A percentile compares a stretch with the other conserved stretches of the same genome.
Conservation (phyloP, 2,113 vertebrate genomes). For the Rutilus rutilus region DNA sequence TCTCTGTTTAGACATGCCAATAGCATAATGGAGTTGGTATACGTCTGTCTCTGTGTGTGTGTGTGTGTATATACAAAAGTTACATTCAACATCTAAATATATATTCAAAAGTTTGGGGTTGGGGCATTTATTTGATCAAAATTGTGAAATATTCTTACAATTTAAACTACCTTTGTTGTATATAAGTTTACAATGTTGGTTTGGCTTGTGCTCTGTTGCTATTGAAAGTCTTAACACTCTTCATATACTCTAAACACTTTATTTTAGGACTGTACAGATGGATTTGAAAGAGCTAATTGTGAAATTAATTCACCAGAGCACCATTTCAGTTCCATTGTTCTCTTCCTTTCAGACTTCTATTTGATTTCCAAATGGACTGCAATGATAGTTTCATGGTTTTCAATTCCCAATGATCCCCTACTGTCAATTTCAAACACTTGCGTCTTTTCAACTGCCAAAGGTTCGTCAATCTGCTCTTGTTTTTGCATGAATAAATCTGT, state of each 20-base stretch:
- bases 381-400: background rate
- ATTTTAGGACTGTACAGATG: no score
- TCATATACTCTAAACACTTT: no score
- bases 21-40: no score
- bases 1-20: no score
- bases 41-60: no score
- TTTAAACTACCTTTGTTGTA: background rate
- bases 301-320: background rate
- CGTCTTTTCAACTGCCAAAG: background rate
- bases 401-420: background rate
- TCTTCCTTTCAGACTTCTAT: background rate
- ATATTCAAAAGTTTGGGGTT: no score
- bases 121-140: background rate
- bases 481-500: slow-evolving; percentile 49
- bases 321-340: background rate
- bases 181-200: no score
- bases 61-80: no score
- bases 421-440: slow-evolving; percentile 8
- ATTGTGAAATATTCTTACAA: background rate
- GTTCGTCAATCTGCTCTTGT: slow-evolving; percentile 17
- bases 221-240: no score
- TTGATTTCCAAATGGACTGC: background rate
- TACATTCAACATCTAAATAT: no score
- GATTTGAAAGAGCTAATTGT: background rate
- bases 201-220: no score